Evolutionary conservation across 2,797 vertebrate species (phyloP).

Genomic region (Nothura maculosa): DNA sequence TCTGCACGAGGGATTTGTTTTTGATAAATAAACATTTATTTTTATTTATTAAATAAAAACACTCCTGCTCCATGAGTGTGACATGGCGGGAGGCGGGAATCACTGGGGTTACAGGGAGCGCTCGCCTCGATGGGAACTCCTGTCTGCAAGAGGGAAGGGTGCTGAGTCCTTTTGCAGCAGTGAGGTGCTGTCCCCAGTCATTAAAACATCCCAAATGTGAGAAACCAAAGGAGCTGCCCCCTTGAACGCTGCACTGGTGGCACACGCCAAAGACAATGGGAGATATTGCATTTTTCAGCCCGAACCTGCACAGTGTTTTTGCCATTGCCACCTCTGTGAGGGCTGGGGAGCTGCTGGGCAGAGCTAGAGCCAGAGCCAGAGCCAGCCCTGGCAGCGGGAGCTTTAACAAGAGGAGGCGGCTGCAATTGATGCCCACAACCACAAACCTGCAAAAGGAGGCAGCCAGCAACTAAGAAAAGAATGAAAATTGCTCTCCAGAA

Average conservation of each 20-base stretch:
- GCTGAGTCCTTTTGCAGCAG: background rate
- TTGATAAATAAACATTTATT: background rate
- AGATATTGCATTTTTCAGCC: background rate
- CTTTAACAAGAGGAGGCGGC: background rate
- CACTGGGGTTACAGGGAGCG: background rate
- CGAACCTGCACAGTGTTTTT: background rate
- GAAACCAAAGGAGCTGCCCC: background rate
- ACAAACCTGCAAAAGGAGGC: background rate
- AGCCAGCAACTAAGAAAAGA: background rate
- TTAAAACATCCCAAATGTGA: background rate
- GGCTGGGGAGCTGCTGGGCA: background rate
- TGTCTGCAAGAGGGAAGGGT: background rate
- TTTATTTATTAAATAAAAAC: too few relatives aligned
- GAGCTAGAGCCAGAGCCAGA: background rate
- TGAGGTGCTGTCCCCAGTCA: background rate
- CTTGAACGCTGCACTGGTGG: background rate
- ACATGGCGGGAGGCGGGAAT: background rate
- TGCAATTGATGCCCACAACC: background rate
- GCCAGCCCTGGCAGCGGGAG: background rate
- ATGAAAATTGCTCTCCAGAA: background rate
- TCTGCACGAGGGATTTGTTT: slow-evolving; percentile 25
- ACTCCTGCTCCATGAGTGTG: background rate
- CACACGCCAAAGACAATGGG: background rate
- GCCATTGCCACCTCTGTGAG: background rate
- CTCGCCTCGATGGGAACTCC: background rate